Evolutionary conservation across 2,888 invertebrate species (phyloP).

Genomic region (Amiota communis): DNA sequence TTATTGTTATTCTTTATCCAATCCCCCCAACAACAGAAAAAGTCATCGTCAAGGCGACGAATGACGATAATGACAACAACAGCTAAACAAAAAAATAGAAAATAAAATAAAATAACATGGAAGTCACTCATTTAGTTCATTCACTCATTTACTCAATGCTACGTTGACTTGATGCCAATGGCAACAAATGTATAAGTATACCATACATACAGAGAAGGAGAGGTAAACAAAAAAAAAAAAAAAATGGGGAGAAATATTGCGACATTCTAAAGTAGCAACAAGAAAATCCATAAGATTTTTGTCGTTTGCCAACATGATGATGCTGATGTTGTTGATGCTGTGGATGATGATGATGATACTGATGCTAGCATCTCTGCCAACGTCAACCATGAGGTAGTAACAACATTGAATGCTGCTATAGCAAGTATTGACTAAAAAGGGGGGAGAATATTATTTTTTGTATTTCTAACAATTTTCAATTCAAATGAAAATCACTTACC

Average conservation of each 20-base stretch:
- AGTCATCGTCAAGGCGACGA: constrained; percentile 20
- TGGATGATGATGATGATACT: background rate
- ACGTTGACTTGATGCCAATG: constrained; percentile 21
- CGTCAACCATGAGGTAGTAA: background rate
- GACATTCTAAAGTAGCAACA: constrained; percentile 25
- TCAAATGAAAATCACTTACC: constrained; percentile 21
- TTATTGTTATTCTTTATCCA: too few relatives aligned
- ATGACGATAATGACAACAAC: constrained; percentile 14
- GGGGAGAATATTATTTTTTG: background rate
- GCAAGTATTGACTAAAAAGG: too few relatives aligned
- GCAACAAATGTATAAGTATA: constrained; percentile 13
- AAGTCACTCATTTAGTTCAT: constrained; percentile 15
- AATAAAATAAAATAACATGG: background rate
- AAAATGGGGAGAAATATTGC: constrained; percentile 18
- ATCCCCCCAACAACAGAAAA: background rate
- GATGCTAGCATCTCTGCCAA: background rate
- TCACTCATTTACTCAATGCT: constrained; percentile 12
- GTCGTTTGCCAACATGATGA: background rate
- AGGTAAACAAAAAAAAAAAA: too few relatives aligned
- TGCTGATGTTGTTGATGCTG: too few relatives aligned
- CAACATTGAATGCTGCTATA: background rate
- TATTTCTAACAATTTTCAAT: constrained; percentile 9
- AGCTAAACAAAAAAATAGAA: background rate
- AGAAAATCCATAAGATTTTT: constrained; percentile 17
- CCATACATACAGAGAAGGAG: background rate